Evolutionary conservation across 2,888 invertebrate species (phyloP), one percentile per base, ranked within the genome.

Genomic region (Eilema depressum): DNA sequence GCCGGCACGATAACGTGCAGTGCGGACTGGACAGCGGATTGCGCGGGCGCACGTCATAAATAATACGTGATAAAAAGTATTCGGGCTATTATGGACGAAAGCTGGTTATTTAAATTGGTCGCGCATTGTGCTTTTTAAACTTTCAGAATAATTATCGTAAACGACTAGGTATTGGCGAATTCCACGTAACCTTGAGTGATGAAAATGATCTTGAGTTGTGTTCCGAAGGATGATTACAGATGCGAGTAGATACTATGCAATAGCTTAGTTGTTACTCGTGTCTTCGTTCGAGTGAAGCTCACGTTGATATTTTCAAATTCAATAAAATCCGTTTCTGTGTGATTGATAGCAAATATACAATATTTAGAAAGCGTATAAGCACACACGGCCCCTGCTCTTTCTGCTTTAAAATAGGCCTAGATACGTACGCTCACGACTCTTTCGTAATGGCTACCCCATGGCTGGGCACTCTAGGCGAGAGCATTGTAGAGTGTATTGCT

Each of bases 11-110:
- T 20, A 69, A 60, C 41, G n/a, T n/a, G 57, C 47, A 12, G 2
- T 30, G 71, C 70, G 73, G 67, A 75, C n/a, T 69, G 56, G 41
- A 41, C 41, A 17, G 65, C 75, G 80, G 78, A 73, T 78, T 78
- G 81, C 78, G 78, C 79, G 75, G 75, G 75, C 71, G 71, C 69
- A 69, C 25, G 20, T 57, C 7, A n/a, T 53, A n/a, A 69, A 37
- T 68, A 41, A 68, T 63, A 37, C 72, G 75, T 63, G 70, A 75
- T 69, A 68, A 75, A 77, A 68, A 53, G n/a, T 53, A 53, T 53
- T 53, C 20, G 28, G 64, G 47, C 20, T 64, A 23, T 53, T 64
- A 26, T n/a, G 28, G 47, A 28, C 53, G n/a, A 53, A 53, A 53
- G 53, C n/a, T n/a, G 53, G 53, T n/a, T 53, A n/a, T 53, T 20